Percentiles rank a stretch among this genome's conserved stretches.
Evolutionary conservation across 2,113 vertebrate species (phyloP).

Genomic region (Alectura lathami): DNA sequence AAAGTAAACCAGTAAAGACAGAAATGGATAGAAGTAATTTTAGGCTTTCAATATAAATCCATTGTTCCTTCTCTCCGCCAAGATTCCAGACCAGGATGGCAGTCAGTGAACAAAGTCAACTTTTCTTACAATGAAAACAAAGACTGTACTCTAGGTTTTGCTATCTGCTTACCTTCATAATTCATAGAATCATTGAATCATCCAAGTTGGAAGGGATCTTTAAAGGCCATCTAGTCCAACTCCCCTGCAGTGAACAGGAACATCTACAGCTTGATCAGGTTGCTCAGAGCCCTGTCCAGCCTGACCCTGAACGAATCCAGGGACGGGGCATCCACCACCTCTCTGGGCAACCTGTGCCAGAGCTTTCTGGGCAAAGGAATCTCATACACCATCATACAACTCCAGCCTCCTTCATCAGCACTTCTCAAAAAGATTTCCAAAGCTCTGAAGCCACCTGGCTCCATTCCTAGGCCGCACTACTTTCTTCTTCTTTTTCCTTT

Average conservation of each 20-base stretch:
- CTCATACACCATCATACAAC: neutral
- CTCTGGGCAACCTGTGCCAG: no score
- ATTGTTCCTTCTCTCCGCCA: neutral
- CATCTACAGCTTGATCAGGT: no score
- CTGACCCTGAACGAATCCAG: no score
- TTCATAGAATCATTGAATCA: no score
- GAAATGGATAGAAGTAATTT: neutral
- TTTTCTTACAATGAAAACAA: neutral
- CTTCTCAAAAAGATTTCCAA: neutral
- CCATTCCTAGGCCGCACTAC: neutral
- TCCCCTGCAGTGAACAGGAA: no score
- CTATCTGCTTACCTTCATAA: neutral
- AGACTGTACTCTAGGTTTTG: neutral
- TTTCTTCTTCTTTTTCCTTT: neutral
- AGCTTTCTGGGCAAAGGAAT: neutral
- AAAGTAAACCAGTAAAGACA: neutral
- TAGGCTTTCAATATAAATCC: neutral
- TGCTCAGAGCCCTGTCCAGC: no score
- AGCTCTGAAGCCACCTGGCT: neutral
- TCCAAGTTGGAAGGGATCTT: no score
- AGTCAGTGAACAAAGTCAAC: neutral
- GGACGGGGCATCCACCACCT: no score
- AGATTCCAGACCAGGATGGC: neutral
- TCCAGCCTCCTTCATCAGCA: neutral
- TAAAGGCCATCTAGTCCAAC: no score